phyloP scores from a whole-genome alignment of 2,113 vertebrate genomes.

The Hyperoodon ampullatus region DNA sequence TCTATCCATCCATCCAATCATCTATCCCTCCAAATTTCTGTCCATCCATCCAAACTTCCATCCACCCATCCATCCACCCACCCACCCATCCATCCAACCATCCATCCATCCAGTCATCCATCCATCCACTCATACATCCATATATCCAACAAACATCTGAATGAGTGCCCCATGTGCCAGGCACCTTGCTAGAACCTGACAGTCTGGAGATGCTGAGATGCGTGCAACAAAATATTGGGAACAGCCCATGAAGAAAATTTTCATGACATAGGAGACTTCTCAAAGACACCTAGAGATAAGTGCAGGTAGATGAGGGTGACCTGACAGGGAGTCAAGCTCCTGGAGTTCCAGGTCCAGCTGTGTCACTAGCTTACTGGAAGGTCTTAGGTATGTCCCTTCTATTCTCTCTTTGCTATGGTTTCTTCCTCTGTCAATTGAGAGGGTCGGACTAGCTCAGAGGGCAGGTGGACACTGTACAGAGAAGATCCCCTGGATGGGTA shows the following conservation, averaged over 20 bases:
- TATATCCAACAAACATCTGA: not conserved
- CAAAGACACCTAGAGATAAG: not conserved
- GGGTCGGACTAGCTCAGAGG: not conserved
- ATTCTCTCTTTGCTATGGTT: conserved; percentile 45
- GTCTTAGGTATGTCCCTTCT: not conserved
- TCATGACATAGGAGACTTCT: not conserved
- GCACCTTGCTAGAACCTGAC: not conserved
- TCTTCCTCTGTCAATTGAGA: not conserved
- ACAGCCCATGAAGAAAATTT: not conserved
- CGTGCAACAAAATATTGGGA: not conserved
- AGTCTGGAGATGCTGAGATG: not conserved
- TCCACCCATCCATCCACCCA: not conserved
- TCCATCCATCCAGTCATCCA: no score
- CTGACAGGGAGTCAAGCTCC: not conserved
- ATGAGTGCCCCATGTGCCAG: not conserved
- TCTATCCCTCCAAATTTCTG: not conserved
- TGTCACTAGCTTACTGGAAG: not conserved
- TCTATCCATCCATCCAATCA: not conserved
- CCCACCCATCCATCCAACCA: not conserved
- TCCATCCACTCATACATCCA: not conserved
- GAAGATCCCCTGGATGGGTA: not conserved
- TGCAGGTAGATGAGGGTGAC: not conserved
- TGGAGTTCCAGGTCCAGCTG: not conserved
- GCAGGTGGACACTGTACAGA: not conserved
- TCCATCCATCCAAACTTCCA: not conserved